Evolutionary conservation across 2,888 invertebrate genomes (phyloP).

Genomic region (Drosophila rellima): DNA sequence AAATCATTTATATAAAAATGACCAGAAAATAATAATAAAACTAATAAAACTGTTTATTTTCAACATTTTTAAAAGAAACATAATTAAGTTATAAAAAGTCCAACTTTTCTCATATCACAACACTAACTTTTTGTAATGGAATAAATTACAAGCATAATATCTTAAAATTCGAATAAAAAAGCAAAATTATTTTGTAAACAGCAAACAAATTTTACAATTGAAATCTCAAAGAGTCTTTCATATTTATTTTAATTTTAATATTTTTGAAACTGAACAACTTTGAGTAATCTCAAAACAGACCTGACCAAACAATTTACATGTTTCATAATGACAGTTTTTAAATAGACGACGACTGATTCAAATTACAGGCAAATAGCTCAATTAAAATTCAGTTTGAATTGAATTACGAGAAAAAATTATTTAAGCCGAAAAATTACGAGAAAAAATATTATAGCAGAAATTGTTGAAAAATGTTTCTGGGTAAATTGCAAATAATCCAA

Average conservation of each 20-base stretch:
- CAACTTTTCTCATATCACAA: not conserved
- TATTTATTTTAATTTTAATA: not conserved
- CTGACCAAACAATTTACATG: conserved; percentile 5
- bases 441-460: conserved; percentile 21
- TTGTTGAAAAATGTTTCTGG: conserved; percentile 15
- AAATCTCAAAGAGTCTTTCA: not conserved
- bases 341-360: conserved; percentile 51
- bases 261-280: not conserved
- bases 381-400: conserved; percentile 66
- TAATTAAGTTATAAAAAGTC: too few relatives aligned
- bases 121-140: not conserved
- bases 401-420: conserved; percentile 30
- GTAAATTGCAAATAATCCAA: conserved; percentile 19
- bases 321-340: conserved; percentile 59
- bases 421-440: conserved; percentile 11
- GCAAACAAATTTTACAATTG: not conserved
- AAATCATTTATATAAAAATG: too few relatives aligned
- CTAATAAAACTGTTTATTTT: too few relatives aligned
- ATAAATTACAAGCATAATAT: not conserved
- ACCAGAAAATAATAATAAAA: too few relatives aligned
- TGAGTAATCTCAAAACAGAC: not conserved
- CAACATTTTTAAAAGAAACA: too few relatives aligned
- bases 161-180: not conserved
- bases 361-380: conserved; percentile 61
- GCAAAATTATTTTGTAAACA: not conserved